These are phyloP conservation scores for Panzeria rudis DNA, from an alignment of 2,888 invertebrate species.

Conservation along the genomic window DNA sequence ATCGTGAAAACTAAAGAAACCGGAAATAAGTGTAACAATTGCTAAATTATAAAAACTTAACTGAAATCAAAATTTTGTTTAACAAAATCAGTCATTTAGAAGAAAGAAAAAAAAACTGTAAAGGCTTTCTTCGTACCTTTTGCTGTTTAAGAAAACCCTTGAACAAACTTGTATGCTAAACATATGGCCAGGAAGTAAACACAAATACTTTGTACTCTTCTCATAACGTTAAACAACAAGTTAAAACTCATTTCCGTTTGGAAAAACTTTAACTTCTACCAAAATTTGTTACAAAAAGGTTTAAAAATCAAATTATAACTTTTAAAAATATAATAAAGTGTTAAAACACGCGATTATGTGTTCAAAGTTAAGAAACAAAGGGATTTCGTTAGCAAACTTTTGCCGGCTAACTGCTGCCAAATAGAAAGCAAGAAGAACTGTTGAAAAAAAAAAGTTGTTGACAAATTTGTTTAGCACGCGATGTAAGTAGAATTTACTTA, in stretches of 20 bases:
- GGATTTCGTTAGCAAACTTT: conserved; percentile 27
- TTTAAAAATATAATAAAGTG: conserved; percentile 70
- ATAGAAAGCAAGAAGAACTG: conserved; percentile 13
- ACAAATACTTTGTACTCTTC: conserved; percentile 32
- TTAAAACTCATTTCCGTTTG: conserved; percentile 70
- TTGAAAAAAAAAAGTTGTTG: conserved; percentile 59
- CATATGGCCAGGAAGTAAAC: conserved; percentile 56
- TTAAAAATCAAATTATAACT: conserved; percentile 71
- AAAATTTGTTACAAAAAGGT: conserved; percentile 44
- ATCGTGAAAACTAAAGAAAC: conserved; percentile 49
- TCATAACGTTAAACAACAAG: conserved; percentile 31
- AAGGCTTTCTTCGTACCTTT: background rate
- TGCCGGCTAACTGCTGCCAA: conserved; percentile 4
- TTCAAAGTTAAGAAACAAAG: conserved; percentile 1
- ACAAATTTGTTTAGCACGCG: conserved; percentile 69
- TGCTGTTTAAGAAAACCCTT: conserved; percentile 30
- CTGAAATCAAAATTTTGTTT: conserved; percentile 45
- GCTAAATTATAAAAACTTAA: conserved; percentile 51
- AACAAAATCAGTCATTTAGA: conserved; percentile 43
- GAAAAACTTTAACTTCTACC: conserved; percentile 27
- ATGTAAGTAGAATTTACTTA: conserved; percentile 56
- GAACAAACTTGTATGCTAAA: conserved; percentile 18
- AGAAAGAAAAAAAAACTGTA: conserved; percentile 13
- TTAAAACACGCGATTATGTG: conserved; percentile 69
- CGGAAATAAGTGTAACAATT: conserved; percentile 71